phyloP scores from a whole-genome alignment of 2,888 invertebrate genomes.

The Hybos culiciformis region DNA sequence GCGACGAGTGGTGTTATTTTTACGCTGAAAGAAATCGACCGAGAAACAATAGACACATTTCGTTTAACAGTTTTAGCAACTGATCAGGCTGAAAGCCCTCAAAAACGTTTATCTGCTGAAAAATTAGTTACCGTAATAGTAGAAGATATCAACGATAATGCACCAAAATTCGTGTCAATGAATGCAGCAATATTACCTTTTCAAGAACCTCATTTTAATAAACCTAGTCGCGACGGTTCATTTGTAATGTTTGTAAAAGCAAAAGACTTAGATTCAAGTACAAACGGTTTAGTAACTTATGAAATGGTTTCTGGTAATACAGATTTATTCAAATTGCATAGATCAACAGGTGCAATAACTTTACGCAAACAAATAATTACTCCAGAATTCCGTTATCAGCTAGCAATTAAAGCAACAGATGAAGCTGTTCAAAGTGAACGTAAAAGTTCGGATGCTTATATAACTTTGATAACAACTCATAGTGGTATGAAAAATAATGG shows the following conservation, averaged over 20 bases:
- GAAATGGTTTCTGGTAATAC: constrained; percentile 66
- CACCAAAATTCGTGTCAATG: constrained; percentile 82
- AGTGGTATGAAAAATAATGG: constrained; percentile 27
- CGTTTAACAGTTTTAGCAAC: constrained; percentile 79
- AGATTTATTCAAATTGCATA: constrained; percentile 67
- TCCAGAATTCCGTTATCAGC: constrained; percentile 62
- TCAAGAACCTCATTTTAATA: constrained; percentile 16
- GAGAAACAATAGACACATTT: constrained; percentile 81
- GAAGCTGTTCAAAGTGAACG: constrained; percentile 82
- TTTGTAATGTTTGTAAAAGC: constrained; percentile 70
- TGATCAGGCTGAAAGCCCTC: constrained; percentile 67
- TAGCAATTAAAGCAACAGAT: constrained; percentile 79
- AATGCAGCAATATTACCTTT: constrained; percentile 69
- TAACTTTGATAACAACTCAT: constrained; percentile 64
- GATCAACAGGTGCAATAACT: constrained; percentile 62
- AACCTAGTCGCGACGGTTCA: constrained; percentile 42
- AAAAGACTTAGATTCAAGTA: constrained; percentile 76
- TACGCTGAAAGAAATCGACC: constrained; percentile 73
- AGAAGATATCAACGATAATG: constrained; percentile 87
- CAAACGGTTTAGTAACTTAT: constrained; percentile 85
- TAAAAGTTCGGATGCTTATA: constrained; percentile 72
- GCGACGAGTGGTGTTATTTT: constrained; percentile 76
- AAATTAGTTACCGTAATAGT: constrained; percentile 86
- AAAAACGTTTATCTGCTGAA: constrained; percentile 66
- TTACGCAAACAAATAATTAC: constrained; percentile 45